Evolutionary conservation across 2,113 vertebrate species (phyloP).

Genomic region (Maccullochella peelii): DNA sequence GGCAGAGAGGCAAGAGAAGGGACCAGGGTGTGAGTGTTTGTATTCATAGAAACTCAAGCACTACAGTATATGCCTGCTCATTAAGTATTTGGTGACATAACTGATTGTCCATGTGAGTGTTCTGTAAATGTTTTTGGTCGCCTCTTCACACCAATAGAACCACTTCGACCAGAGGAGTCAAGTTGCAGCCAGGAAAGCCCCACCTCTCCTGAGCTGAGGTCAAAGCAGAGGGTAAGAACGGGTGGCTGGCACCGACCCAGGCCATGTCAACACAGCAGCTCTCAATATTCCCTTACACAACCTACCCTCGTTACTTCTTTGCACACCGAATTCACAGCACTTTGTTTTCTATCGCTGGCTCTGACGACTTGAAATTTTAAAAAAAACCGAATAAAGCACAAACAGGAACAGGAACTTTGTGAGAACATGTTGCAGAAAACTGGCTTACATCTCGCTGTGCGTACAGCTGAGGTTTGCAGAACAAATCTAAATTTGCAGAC

Average conservation of each 20-base stretch:
- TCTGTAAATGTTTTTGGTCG: neutral
- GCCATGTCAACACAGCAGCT: constrained; percentile 68
- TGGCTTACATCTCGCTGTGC: neutral
- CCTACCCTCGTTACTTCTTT: constrained; percentile 57
- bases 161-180: constrained; percentile 43
- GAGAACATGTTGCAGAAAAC: constrained; percentile 29
- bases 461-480: constrained; percentile 31
- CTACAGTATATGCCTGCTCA: neutral
- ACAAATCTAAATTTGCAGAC: constrained; percentile 36
- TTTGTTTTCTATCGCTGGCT: constrained; percentile 49
- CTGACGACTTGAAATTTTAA: constrained; percentile 15
- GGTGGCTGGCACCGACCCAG: constrained; percentile 71
- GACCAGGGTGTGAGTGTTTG: constrained; percentile 61
- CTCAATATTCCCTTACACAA: constrained; percentile 56
- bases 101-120: neutral
- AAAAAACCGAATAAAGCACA: constrained; percentile 15
- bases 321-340: constrained; percentile 29
- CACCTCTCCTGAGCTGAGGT: constrained; percentile 67
- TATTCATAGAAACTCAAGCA: constrained; percentile 46
- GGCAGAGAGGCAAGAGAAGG: constrained; percentile 61
- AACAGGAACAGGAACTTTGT: constrained; percentile 50
- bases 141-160: neutral
- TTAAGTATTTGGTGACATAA: neutral
- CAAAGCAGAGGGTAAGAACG: constrained; percentile 70
- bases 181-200: constrained; percentile 63